phyloP scores from a whole-genome alignment of 2,797 vertebrate genomes.

The Anomalospiza imberbis region DNA sequence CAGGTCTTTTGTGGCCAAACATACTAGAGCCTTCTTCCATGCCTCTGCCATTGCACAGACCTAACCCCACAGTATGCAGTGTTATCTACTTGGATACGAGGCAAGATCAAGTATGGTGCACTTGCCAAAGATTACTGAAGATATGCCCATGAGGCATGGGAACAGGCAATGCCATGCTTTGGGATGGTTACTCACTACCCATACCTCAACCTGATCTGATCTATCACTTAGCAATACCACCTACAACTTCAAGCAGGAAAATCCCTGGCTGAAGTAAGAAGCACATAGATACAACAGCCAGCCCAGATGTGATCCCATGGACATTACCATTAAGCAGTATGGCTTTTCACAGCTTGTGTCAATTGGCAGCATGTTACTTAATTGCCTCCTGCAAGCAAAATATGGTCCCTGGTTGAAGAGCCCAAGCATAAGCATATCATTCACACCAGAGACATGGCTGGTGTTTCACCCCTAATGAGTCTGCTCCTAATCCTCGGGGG shows the following conservation, averaged over 20 bases:
- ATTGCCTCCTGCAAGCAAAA: not conserved
- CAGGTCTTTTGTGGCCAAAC: not conserved
- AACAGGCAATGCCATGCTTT: not conserved
- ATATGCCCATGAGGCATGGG: not conserved
- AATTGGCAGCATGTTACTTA: not conserved
- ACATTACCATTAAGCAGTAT: not conserved
- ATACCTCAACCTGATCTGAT: not conserved
- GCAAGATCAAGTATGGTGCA: not conserved
- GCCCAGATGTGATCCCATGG: not conserved
- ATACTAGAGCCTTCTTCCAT: not conserved
- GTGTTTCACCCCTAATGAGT: too few relatives aligned
- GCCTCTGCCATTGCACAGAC: not conserved
- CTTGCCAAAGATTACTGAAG: not conserved
- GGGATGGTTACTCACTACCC: not conserved
- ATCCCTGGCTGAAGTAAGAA: not conserved
- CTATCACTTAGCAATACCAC: not conserved
- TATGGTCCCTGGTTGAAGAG: too few relatives aligned
- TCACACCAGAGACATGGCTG: too few relatives aligned
- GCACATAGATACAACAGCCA: not conserved
- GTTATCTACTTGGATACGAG: not conserved
- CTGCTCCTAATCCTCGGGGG: too few relatives aligned
- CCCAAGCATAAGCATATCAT: too few relatives aligned
- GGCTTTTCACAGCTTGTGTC: not conserved
- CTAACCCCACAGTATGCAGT: not conserved
- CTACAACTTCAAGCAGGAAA: not conserved